Conservation (phyloP, 2,888 invertebrate genomes). For the Gisinianus flammeolus region DNA sequence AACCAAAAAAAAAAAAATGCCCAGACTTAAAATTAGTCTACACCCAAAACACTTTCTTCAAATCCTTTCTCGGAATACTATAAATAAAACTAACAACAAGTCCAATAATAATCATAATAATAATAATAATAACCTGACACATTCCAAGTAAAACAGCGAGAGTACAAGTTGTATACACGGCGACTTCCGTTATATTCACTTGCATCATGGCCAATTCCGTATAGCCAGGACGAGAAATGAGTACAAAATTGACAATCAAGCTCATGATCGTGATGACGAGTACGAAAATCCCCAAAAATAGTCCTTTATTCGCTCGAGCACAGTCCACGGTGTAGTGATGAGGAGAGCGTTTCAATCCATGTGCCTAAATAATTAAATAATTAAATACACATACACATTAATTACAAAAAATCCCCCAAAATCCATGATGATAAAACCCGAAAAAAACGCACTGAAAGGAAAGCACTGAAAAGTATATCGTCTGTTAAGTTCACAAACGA, state of each 20-base stretch:
- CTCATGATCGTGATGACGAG: slow-evolving; percentile 90
- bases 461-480: too few relatives aligned
- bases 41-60: too few relatives aligned
- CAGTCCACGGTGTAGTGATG: slow-evolving; percentile 94
- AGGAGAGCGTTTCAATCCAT: slow-evolving; percentile 69
- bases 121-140: slow-evolving; percentile 74
- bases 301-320: slow-evolving; percentile 88
- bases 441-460: too few relatives aligned
- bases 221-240: slow-evolving; percentile 80
- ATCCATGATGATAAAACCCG: too few relatives aligned
- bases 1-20: too few relatives aligned
- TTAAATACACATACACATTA: too few relatives aligned
- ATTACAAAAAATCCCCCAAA: too few relatives aligned
- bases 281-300: slow-evolving; percentile 87
- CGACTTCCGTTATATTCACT: slow-evolving; percentile 86
- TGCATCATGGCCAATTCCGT: slow-evolving; percentile 84
- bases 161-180: slow-evolving; percentile 83
- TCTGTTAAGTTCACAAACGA: too few relatives aligned
- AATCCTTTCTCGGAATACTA: too few relatives aligned
- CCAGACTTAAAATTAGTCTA: too few relatives aligned
- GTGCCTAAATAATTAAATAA: neutral
- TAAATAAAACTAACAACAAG: too few relatives aligned
- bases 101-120: too few relatives aligned
- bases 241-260: slow-evolving; percentile 86
- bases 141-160: slow-evolving; percentile 86